Evolutionary conservation across 1,140 invertebrate genomes (phyloP), one percentile per base, ranked within the genome.

Genomic region (Cataglyphis hispanica): DNA sequence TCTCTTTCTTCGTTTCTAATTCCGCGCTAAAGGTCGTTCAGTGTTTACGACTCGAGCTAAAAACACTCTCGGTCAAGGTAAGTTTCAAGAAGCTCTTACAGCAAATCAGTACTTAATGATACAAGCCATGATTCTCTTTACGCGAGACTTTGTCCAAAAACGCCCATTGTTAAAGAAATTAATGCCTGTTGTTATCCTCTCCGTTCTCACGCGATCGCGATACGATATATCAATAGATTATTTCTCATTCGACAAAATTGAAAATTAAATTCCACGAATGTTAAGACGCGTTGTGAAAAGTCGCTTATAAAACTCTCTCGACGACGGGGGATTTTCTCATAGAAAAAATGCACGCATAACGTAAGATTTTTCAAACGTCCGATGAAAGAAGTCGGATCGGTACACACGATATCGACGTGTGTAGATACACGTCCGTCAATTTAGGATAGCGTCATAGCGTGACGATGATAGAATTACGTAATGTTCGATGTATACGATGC

Each of bases 401-500:
- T 58, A 81, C 78, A 81, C 50, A 84, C 61, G 40, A 34, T 69
- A 70, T 83, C 76, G 76, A 50, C 50, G 76, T 80, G 50, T 77
- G 64, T 70, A 70, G 66, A 86, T 70, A 70, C 74, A 85, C 85
- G 85, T 89, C 81, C 87, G 78, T 89, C 87, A 91, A 92, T 92
- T 92, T 89, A 88, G 86, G 90, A 91, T 70, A 89, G 91, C 87
- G 88, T 92, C 87, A 85, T 78, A 88, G 86, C 90, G 75, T 86
- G 86, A 90, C 84, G 88, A 77, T 77, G 88, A 76, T 90, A 75
- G 84, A 50, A 84, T 84, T 77, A 84, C 60, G 72, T 64, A 86
- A 86, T 27, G 66, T 58, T 40, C n/a, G 43, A 37, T 63, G 81
- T 86, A 34, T 70, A 58, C 58, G 27, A 61, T n/a, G 13, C 85